These are phyloP conservation scores for Pteronotus mesoamericanus DNA, from an alignment of 2,797 vertebrate species.

Conservation along the genomic window DNA sequence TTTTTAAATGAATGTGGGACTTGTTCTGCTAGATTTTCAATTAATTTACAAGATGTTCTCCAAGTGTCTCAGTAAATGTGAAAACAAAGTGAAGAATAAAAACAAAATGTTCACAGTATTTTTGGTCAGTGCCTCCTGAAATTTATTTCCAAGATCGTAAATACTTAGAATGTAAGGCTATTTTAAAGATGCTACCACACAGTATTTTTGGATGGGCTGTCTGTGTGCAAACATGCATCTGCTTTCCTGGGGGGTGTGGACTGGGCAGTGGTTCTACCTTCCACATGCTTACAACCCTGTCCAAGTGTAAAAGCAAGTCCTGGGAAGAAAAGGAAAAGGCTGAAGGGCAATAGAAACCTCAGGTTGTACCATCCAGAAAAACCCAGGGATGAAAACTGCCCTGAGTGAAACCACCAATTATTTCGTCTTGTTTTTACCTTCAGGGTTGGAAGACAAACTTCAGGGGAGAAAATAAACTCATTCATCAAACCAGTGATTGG, in stretches of 20 bases:
- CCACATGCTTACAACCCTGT: background rate
- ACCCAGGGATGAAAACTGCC: background rate
- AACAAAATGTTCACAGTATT: background rate
- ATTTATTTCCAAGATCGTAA: background rate
- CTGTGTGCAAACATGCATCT: background rate
- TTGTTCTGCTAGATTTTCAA: background rate
- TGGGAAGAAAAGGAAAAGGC: background rate
- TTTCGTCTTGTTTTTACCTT: background rate
- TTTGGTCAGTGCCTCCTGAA: background rate
- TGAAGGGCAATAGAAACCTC: background rate
- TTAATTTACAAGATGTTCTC: background rate
- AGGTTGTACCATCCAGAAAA: background rate
- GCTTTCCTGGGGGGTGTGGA: background rate
- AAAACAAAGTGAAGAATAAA: background rate
- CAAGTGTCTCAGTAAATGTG: background rate
- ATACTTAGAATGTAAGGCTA: background rate
- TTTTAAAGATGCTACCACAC: background rate
- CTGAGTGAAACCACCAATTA: background rate
- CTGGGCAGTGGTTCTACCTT: background rate
- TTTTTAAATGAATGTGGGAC: background rate
- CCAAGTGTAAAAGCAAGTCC: background rate
- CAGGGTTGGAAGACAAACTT: background rate
- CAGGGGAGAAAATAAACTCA: background rate
- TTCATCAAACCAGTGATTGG: background rate
- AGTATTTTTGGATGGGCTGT: background rate